These are phyloP conservation scores for Calycopis cecrops DNA, from an alignment of 1,140 invertebrate species.

Conservation along the genomic window DNA sequence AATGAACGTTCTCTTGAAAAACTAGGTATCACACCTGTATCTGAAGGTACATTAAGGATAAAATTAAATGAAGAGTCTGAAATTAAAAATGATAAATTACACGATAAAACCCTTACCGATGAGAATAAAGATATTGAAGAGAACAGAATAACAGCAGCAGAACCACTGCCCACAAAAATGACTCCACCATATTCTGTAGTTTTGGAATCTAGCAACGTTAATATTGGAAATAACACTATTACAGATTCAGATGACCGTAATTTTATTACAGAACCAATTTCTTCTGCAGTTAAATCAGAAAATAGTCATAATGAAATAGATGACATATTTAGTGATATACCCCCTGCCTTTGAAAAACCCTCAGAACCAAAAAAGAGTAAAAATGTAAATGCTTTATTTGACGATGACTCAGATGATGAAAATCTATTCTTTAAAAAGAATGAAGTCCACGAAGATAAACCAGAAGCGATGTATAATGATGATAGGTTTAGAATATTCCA, in stretches of 20 bases:
- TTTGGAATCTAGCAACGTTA: too few species aligned
- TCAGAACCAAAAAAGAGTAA: constrained; percentile 58
- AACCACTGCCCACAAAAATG: too few species aligned
- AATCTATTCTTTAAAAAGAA: constrained; percentile 58
- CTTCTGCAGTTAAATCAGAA: constrained; percentile 7
- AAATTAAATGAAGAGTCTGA: not conserved
- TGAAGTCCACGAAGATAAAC: constrained; percentile 46
- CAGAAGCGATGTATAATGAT: constrained; percentile 29
- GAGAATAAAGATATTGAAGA: not conserved
- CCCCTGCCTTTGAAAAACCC: constrained; percentile 55
- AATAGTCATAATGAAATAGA: constrained; percentile 13
- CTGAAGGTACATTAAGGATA: not conserved
- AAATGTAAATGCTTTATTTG: constrained; percentile 63
- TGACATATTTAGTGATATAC: constrained; percentile 50
- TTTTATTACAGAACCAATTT: not conserved
- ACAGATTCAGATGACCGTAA: too few species aligned
- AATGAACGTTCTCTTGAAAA: too few species aligned
- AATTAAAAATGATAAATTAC: not conserved
- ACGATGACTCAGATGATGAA: constrained; percentile 66
- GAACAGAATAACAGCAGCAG: too few species aligned
- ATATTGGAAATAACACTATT: too few species aligned
- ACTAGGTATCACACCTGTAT: not conserved
- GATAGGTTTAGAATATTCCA: constrained; percentile 54
- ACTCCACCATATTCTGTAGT: too few species aligned
- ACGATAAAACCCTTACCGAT: not conserved